These are phyloP conservation scores for Paraescarpia echinospica DNA, from an alignment of 1,140 invertebrate genomes.

Conservation along the genomic window DNA sequence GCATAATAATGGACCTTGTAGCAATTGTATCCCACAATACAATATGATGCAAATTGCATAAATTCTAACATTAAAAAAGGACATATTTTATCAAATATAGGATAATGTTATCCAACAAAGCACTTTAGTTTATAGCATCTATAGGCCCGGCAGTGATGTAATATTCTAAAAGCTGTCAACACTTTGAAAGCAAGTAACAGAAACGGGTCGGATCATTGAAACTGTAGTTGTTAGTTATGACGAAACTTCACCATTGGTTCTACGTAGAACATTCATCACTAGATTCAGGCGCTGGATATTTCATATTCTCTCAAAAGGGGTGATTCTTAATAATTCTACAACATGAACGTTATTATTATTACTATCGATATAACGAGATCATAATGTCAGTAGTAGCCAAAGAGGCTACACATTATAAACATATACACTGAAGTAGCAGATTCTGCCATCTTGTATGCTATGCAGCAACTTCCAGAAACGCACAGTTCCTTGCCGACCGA, in stretches of 20 bases:
- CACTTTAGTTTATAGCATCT: not conserved
- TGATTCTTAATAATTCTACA: not conserved
- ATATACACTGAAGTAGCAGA: not conserved
- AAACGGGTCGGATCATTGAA: not conserved
- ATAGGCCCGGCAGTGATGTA: not conserved
- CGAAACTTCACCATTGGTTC: not conserved
- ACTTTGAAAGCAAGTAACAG: not conserved
- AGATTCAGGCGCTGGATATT: not conserved
- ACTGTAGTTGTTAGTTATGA: not conserved
- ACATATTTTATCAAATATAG: not conserved
- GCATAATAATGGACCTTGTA: not conserved
- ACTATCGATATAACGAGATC: not conserved
- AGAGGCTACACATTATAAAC: not conserved
- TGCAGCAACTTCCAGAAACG: not conserved
- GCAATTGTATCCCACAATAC: not conserved
- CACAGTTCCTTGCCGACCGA: not conserved
- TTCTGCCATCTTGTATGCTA: not conserved
- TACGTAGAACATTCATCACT: not conserved
- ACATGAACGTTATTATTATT: not conserved
- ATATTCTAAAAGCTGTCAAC: not conserved
- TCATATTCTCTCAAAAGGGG: not conserved
- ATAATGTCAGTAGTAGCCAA: not conserved
- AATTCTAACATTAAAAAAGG: not conserved
- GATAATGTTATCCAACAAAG: not conserved
- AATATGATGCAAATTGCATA: not conserved